Base-by-base conservation (phyloP, 2,113 vertebrate species). In the Amazona guildingii region DNA sequence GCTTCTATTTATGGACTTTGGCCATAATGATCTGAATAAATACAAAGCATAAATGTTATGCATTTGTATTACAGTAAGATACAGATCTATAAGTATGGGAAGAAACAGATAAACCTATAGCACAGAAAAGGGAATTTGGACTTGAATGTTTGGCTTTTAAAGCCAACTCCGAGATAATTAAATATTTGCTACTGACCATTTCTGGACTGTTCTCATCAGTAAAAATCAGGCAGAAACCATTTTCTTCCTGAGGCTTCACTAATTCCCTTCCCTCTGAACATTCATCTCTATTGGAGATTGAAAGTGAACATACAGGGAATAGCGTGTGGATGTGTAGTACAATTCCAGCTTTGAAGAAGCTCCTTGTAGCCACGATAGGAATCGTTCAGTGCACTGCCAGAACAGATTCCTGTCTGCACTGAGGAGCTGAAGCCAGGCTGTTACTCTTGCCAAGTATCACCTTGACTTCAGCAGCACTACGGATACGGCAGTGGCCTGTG, bases 331-430 rank as follows among this genome's bases (percentile, higher is more conserved):
- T 3, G 23, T 11, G 72, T 14, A 28, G 41, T 14, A n/a, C 70
- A 55, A 11, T 10, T 37, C 20, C 13, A 27, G 54, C 54, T 51
- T 33, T 21, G 46, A 31, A 31, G 35, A 21, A 27, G 33, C 14
- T 43, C 33, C 64, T 15, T 23, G 25, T 14, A 33, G 54, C 46
- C 9, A 6, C 1, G 1, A 7, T 1, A 29, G 4, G 37, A 14
- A 17, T 6, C 16, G 17, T 37, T 33, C 13, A 35, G 63, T 19
- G 37, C 33, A 4, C 0, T 21, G 74, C 25, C 27, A 28, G 37
- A 61, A 14, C 20, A 51, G 62, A 29, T 64, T 31, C 4, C 33
- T 73, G 23, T 7, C 82, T 17, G 4, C 13, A 14, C 11, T 7
- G n/a, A 18, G 51, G 83, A 41, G 8, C 72, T n/a, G 21, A 48